Conservation (phyloP, 2,113 vertebrate species). For the Stegostoma tigrinum region DNA sequence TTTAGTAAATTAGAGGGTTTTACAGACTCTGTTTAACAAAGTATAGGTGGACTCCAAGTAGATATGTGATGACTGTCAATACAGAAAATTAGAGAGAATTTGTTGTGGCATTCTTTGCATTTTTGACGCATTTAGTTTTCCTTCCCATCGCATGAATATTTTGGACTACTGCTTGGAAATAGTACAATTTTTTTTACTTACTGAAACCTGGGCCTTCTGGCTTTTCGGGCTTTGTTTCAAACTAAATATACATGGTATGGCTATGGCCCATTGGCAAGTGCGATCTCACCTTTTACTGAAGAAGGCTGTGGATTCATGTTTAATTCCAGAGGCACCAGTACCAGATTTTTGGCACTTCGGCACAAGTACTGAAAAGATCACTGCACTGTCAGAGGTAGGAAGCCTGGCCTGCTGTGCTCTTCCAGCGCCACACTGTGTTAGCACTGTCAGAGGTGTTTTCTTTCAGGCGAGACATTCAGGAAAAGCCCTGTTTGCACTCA, state of each 20-base stretch:
- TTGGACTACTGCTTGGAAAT: background rate
- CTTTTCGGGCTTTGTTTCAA: background rate
- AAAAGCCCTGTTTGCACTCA: background rate
- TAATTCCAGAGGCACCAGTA: background rate
- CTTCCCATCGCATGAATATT: background rate
- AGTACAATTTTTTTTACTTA: too few species aligned
- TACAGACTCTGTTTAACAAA: background rate
- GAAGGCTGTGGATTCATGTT: background rate
- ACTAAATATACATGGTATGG: background rate
- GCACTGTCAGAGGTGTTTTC: too few species aligned
- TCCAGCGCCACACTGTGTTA: too few species aligned
- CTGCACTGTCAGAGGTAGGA: too few species aligned
- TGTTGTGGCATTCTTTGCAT: background rate
- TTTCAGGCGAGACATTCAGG: background rate
- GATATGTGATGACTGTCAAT: background rate
- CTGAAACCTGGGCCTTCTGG: background rate
- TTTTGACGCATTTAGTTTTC: background rate
- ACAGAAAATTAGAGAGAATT: background rate
- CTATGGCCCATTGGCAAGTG: background rate
- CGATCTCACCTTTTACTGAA: background rate
- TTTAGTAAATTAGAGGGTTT: background rate
- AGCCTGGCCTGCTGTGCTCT: too few species aligned
- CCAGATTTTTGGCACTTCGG: background rate
- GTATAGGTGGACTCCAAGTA: background rate
- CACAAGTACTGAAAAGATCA: background rate